These are phyloP conservation scores for Enoplosus armatus DNA, from an alignment of 2,797 vertebrate genomes.

Conservation along the genomic window DNA sequence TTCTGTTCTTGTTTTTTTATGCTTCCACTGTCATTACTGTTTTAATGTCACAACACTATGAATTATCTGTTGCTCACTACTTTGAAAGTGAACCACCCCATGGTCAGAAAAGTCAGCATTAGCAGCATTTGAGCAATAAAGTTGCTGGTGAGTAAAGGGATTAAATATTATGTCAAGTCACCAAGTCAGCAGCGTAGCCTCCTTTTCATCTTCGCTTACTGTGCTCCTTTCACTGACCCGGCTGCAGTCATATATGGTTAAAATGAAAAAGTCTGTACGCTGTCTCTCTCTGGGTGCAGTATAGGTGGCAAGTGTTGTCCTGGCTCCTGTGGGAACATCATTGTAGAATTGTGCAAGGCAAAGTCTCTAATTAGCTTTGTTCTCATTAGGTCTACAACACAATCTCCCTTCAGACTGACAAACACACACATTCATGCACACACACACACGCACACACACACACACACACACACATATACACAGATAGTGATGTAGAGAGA, in stretches of 20 bases:
- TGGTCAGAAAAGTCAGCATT: constrained; percentile 18
- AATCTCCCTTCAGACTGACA: constrained; percentile 64
- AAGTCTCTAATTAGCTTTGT: constrained; percentile 81
- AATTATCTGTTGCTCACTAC: constrained; percentile 13
- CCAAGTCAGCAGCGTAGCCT: constrained; percentile 33
- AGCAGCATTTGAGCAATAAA: constrained; percentile 23
- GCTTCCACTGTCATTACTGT: background rate
- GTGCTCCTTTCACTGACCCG: constrained; percentile 38
- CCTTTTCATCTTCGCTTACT: constrained; percentile 39
- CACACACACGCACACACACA: background rate
- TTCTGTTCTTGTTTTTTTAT: constrained; percentile 12
- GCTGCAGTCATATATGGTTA: constrained; percentile 1
- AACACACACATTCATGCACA: constrained; percentile 37
- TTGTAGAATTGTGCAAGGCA: constrained; percentile 53
- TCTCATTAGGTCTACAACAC: constrained; percentile 76
- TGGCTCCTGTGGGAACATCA: constrained; percentile 56
- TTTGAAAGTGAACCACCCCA: constrained; percentile 20
- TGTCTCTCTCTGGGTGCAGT: constrained; percentile 21
- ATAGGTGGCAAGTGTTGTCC: constrained; percentile 66
- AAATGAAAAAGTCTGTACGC: constrained; percentile 26
- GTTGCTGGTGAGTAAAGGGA: background rate
- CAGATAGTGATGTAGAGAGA: constrained; percentile 28
- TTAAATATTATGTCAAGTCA: constrained; percentile 40
- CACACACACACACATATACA: constrained; percentile 19
- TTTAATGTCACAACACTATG: constrained; percentile 12